Evolutionary conservation across 2,113 vertebrate species (phyloP).

Genomic region (Siniperca chuatsi): DNA sequence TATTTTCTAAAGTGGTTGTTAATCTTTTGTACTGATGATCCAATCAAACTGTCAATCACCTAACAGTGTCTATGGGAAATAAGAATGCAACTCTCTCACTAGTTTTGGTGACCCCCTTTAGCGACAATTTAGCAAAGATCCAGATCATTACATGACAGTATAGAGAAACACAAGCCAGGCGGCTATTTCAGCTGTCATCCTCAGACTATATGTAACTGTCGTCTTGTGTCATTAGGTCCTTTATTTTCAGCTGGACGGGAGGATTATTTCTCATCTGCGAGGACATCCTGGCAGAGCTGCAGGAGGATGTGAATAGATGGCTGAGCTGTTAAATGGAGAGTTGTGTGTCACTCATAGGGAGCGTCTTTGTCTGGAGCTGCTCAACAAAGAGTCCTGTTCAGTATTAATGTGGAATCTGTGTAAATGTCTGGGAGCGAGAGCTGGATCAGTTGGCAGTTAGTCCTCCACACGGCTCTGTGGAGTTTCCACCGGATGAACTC

Average conservation of each 20-base stretch:
- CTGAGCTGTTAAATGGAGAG: slow-evolving; percentile 54
- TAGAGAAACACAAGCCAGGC: background rate
- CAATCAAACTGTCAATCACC: no score
- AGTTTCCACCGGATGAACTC: slow-evolving; percentile 26
- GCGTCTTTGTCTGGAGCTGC: slow-evolving; percentile 58
- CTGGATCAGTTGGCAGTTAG: slow-evolving; percentile 1
- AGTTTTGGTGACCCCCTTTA: no score
- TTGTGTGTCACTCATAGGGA: slow-evolving; percentile 66
- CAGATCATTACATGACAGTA: background rate
- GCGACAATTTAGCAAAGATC: no score
- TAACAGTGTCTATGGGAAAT: no score
- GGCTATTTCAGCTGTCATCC: slow-evolving; percentile 32
- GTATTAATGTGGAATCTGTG: slow-evolving; percentile 69
- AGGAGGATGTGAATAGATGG: slow-evolving; percentile 59
- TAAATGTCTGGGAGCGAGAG: slow-evolving; percentile 28
- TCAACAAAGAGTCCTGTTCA: slow-evolving; percentile 67
- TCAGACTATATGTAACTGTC: slow-evolving; percentile 24
- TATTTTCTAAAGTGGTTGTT: no score
- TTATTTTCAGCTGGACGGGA: slow-evolving; percentile 38
- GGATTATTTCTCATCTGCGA: slow-evolving; percentile 34
- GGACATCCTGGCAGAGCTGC: slow-evolving; percentile 55
- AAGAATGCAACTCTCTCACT: no score
- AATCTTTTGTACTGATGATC: no score
- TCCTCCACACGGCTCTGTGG: background rate
- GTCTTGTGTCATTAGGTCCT: slow-evolving; percentile 45